Evolutionary conservation across 2,888 invertebrate genomes (phyloP), one percentile per base, ranked within the genome.

Genomic region (Noctua fimbriata): DNA sequence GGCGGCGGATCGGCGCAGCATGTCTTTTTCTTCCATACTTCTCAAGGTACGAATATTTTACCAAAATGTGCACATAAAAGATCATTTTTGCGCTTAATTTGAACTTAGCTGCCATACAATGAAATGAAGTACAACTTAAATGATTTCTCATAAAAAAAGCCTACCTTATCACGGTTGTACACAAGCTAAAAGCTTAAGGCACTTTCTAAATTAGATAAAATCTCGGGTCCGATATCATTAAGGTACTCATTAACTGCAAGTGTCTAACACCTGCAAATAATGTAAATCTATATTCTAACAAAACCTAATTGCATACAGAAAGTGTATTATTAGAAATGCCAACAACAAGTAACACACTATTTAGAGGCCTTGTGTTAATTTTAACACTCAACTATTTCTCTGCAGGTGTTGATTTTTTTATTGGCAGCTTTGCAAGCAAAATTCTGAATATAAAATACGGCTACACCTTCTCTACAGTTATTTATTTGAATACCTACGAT

Each of bases 341-440:
- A 78, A 63, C 16, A 41, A 18, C 16, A 49, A 24, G 3, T 36
- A 65, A 21, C 77, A 71, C 18, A 52, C 60, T 70, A 70, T 83
- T 83, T 60, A 60, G 52, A 83, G 73, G n/a, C 65, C 82, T 60
- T 70, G 73, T 52, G 82, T 60, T 82, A 72, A 83, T 82, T 82
- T 70, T 82, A 82, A 83, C 44, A 58, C 36, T 49, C 28, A 16
- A 63, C 78, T 58, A 32, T 55, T 60, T 82, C 36, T 66, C 2
- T 58, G 63, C 36, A 60, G 52, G 24, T 52, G 73, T 73, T 58
- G 52, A 52, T 58, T 77, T 69, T 78, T 70, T 24, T 69, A 76
- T 83, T 83, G 82, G 82, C 69, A 79, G 58, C 69, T 60, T 52
- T 65, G 58, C 55, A 73, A n/a, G 1, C 12, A 10, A 55, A 44